These are phyloP conservation scores for Carollia perspicillata DNA, from an alignment of 2,113 vertebrate genomes.

Conservation along the genomic window DNA sequence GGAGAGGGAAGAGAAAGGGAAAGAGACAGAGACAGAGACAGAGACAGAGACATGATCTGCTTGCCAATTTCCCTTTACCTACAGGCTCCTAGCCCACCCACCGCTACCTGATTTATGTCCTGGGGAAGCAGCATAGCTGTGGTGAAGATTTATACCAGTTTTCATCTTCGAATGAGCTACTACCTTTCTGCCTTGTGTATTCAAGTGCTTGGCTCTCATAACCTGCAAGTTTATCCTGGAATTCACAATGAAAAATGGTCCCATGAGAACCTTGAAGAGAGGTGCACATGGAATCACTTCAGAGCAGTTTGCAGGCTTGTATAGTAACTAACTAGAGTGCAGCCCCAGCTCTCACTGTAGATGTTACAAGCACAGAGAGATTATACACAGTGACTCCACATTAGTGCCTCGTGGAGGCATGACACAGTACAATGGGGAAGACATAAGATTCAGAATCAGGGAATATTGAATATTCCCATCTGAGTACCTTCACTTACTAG, in stretches of 20 bases:
- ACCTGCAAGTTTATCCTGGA: constrained; percentile 20
- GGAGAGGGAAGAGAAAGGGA: not conserved
- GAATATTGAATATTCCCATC: not conserved
- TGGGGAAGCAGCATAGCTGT: not conserved
- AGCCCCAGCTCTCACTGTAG: not conserved
- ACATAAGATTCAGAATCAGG: not conserved
- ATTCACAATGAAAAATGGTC: constrained; percentile 59
- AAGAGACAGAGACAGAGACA: not conserved
- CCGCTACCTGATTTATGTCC: constrained; percentile 26
- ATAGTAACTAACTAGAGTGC: not conserved
- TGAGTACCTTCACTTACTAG: not conserved
- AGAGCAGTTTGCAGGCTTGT: not conserved
- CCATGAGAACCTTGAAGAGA: constrained; percentile 21
- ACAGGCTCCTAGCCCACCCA: not conserved
- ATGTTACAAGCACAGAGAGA: not conserved
- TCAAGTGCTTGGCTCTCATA: constrained; percentile 54
- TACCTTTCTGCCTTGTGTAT: constrained; percentile 38
- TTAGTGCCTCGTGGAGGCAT: not conserved
- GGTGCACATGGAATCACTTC: not conserved
- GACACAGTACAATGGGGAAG: not conserved
- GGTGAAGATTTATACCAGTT: constrained; percentile 45
- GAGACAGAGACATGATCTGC: not conserved
- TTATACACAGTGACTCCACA: not conserved
- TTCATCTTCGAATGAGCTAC: constrained; percentile 63
- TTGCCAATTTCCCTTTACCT: not conserved